Evolutionary conservation across 2,113 vertebrate species (phyloP).

Genomic region (Fregetta grallaria): DNA sequence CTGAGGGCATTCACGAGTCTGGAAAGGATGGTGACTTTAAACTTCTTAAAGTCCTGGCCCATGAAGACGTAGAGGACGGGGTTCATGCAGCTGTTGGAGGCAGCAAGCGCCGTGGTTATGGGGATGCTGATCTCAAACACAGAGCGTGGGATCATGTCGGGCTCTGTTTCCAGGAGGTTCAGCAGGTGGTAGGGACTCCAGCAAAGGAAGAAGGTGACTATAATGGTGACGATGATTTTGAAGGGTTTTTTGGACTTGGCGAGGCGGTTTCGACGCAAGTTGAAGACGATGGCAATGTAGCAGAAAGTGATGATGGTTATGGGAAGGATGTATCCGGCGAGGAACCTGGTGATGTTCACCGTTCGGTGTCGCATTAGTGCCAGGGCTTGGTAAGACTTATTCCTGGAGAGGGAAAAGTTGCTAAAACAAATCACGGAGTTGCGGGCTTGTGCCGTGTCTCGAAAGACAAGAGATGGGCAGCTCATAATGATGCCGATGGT

Average conservation of each 20-base stretch:
- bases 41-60: constrained; percentile 91
- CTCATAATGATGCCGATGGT: constrained; percentile 76
- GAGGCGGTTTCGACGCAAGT: constrained; percentile 76
- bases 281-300: constrained; percentile 74
- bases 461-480: constrained; percentile 79
- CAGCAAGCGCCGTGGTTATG: constrained; percentile 72
- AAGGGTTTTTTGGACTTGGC: constrained; percentile 85
- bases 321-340: constrained; percentile 82
- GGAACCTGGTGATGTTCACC: constrained; percentile 75
- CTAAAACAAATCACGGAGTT: constrained; percentile 76
- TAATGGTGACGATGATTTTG: constrained; percentile 83
- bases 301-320: constrained; percentile 79
- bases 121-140: constrained; percentile 70
- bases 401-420: constrained; percentile 72
- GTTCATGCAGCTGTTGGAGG: constrained; percentile 94
- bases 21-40: constrained; percentile 74
- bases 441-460: constrained; percentile 55
- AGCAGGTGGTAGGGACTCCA: constrained; percentile 88
- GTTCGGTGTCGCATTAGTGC: constrained; percentile 47
- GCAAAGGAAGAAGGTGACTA: constrained; percentile 86
- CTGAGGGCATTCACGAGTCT: constrained; percentile 76
- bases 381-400: background rate
- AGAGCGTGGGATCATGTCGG: accelerated
- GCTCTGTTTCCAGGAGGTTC: constrained; percentile 78
- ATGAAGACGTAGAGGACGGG: constrained; percentile 93